Evolutionary conservation across 2,113 vertebrate genomes (phyloP), one percentile per base, ranked within the genome.

Genomic region (Mus pahari): DNA sequence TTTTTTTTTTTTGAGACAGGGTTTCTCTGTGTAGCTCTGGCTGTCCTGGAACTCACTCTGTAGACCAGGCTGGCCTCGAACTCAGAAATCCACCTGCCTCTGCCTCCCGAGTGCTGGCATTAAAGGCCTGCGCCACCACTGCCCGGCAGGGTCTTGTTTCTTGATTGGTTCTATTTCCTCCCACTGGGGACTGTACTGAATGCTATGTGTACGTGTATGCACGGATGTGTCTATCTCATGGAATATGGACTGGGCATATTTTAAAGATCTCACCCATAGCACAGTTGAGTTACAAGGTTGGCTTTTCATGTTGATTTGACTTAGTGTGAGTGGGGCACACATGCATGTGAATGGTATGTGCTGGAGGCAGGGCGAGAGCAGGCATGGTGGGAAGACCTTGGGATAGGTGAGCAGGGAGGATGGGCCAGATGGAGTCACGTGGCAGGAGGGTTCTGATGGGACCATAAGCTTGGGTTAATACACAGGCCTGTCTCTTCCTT

Each of bases 341-440:
- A 1, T 73, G 62, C 70, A 36, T 4, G 28, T 0, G 1, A 10
- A 31, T 1, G 36, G 50, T 19, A 4, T 36, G 1, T 2, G 2
- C 10, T 16, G 60, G 26, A 1, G 17, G 50, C 11, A 0, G 48
- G 14, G 36, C 3, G 45, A 55, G 10, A 7, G 16, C 45, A 1
- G 55, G 22, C 33, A 0, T 1, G 42, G 60, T 2, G 0, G 68
- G 39, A 5, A 50, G 74, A 31, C 31, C 58, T 48, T 0, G 64
- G 7, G 39, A 4, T 26, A 73, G 39, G 53, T 24, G 26, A 22
- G 5, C 19, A 1, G 77, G 77, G 19, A 36, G 45, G 36, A 9
- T 7, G 7, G 36, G 60, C 20, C 0, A 36, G 66, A 8, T 89
- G 31, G 82, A 66, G 28, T 60, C 53, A 17, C 1, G 3, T 87